Percentiles rank a stretch among this genome's conserved stretches.
Conservation (phyloP, 2,113 vertebrate species). For the Lepidothrix coronata region DNA sequence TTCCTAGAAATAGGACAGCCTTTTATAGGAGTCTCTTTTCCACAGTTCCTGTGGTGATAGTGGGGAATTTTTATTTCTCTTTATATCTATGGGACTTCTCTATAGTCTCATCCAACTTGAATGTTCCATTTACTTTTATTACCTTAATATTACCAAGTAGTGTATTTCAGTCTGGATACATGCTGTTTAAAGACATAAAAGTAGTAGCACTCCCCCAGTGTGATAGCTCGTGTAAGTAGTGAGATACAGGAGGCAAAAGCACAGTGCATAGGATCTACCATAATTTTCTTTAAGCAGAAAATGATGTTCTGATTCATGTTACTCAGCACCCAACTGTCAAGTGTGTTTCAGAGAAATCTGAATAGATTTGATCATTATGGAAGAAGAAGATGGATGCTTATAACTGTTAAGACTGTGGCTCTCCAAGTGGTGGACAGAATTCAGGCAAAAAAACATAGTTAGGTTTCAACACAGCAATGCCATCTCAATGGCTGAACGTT, state of each 20-base stretch:
- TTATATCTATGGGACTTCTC: background rate
- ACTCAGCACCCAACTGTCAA: background rate
- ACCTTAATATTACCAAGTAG: background rate
- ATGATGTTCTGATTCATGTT: background rate
- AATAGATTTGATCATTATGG: background rate
- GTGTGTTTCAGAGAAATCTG: background rate
- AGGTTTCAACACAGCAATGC: background rate
- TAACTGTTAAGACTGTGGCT: background rate
- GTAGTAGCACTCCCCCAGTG: background rate
- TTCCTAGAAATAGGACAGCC: constrained; percentile 5
- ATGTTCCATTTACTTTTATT: background rate
- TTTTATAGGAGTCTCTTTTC: background rate
- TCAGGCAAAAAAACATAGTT: background rate
- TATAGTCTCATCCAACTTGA: background rate
- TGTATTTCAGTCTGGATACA: background rate
- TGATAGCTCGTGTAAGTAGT: background rate
- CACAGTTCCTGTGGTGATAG: background rate
- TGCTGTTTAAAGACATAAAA: background rate
- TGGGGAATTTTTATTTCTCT: background rate
- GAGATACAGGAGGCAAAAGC: background rate
- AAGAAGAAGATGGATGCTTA: background rate
- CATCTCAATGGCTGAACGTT: background rate
- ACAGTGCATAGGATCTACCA: background rate
- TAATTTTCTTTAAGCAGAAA: background rate
- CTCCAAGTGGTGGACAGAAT: background rate